Evolutionary conservation across 2,888 invertebrate genomes (phyloP), one percentile per base, ranked within the genome.

Genomic region (Eledona agricola): DNA sequence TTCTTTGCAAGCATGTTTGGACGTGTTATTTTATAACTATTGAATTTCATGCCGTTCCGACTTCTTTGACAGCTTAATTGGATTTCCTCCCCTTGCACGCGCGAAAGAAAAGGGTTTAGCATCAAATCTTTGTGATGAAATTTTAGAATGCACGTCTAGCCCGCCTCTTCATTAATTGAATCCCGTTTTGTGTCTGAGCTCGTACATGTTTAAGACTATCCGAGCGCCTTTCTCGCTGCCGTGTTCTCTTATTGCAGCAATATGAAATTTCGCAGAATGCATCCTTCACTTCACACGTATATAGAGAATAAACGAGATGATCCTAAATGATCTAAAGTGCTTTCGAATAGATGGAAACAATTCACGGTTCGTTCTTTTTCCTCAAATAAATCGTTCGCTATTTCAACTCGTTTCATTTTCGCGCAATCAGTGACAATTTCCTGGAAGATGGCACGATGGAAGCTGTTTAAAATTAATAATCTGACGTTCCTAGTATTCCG

Each of bases 101-200:
- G 6, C 9, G 23, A 23, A 6, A 9, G 6, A 7, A 7, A 23
- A 2, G 11, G 4, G 11, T 11, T 3, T 25, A 25, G 11, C 9
- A 10, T 11, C 5, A 1, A 25, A 25, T 11, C 25, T 25, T 25
- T 10, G n/a, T n/a, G n/a, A n/a, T n/a, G n/a, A n/a, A n/a, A n/a
- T n/a, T n/a, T n/a, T n/a, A n/a, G n/a, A n/a, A n/a, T n/a, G n/a
- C n/a, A n/a, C n/a, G n/a, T n/a, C n/a, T n/a, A n/a, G n/a, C n/a
- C n/a, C n/a, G n/a, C n/a, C n/a, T 32, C 16, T 32, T 32, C 31
- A 32, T 32, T 17, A 32, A 32, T 16, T 32, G 31, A 32, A 32
- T 32, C 16, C 31, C 13, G 17, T 32, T 32, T 17, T 10, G 17
- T 16, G 31, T 13, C 31, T 32, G 17, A 32, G 17, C 31, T 32